phyloP scores from a whole-genome alignment of 2,888 invertebrate genomes.

The Cryptocheilus praepositus region DNA sequence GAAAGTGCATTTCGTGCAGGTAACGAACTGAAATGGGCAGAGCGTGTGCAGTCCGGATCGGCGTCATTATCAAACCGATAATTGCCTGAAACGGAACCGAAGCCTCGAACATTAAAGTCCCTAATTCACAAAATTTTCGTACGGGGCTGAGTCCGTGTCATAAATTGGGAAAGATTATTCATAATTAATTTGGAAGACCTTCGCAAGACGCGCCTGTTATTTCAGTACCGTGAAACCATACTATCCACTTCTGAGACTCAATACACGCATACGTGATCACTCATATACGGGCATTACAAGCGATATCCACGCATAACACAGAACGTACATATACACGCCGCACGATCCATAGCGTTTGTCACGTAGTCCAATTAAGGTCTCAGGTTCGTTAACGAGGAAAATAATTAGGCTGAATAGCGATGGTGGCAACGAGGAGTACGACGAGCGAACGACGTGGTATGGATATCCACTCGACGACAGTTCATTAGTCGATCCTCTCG shows the following conservation, averaged over 20 bases:
- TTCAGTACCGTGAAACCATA: no score
- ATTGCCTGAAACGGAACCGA: slow-evolving; percentile 18
- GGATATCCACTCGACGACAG: slow-evolving; percentile 11
- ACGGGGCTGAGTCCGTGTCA: no score
- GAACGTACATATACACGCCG: not conserved
- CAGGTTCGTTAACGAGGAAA: slow-evolving; percentile 58
- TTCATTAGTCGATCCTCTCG: slow-evolving; percentile 18
- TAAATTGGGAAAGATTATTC: no score
- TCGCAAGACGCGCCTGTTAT: no score
- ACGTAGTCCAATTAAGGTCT: slow-evolving; percentile 47
- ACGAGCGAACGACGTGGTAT: not conserved
- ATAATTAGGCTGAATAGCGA: slow-evolving; percentile 52
- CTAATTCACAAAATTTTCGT: no score
- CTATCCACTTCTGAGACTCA: no score
- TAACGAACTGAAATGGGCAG: slow-evolving; percentile 48
- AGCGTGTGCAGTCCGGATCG: slow-evolving; percentile 38
- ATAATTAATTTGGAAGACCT: no score
- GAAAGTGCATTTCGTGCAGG: slow-evolving; percentile 52
- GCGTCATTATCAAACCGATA: slow-evolving; percentile 50
- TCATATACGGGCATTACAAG: no score
- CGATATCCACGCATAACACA: no score
- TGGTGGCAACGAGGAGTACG: slow-evolving; percentile 16
- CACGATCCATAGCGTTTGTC: slow-evolving; percentile 2
- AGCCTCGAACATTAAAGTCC: not conserved
- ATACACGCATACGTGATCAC: no score